Conservation (phyloP, 1,140 invertebrate species). For the Drosophila busckii region DNA sequence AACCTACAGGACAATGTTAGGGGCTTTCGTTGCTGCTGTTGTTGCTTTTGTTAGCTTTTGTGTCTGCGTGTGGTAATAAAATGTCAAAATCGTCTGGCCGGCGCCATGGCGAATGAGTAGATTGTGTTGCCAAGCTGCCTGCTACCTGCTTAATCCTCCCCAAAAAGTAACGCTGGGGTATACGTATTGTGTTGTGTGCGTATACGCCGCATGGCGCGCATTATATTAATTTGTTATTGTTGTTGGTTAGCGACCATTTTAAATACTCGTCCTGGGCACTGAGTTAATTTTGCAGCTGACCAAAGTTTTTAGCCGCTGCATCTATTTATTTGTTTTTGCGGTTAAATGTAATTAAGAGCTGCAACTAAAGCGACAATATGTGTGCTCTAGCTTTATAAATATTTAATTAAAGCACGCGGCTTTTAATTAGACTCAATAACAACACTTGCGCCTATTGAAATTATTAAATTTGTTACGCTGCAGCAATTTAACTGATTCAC, state of each 20-base stretch:
- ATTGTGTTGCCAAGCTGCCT: conserved; percentile 15
- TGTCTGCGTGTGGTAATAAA: conserved; percentile 46
- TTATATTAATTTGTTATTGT: conserved; percentile 44
- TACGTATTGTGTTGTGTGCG: conserved; percentile 34
- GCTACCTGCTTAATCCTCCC: not conserved
- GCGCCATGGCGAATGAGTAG: conserved; percentile 53
- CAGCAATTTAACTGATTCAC: conserved; percentile 6
- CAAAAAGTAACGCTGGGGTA: conserved; percentile 16
- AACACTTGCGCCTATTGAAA: too few species aligned
- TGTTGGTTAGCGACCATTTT: conserved; percentile 39
- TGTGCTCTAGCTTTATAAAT: too few species aligned
- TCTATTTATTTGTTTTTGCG: conserved; percentile 5
- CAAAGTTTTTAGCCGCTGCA: not conserved
- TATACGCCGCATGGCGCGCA: conserved; percentile 13
- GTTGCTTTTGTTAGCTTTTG: conserved; percentile 15
- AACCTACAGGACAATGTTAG: not conserved
- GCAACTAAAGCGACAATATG: not conserved
- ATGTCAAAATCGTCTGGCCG: conserved; percentile 59
- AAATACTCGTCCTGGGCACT: conserved; percentile 15
- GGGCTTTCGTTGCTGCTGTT: not conserved
- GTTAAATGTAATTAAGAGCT: conserved; percentile 36
- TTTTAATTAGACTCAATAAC: not conserved
- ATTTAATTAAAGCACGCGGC: too few species aligned
- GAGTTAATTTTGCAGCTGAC: conserved; percentile 24
- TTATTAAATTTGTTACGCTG: not conserved